phyloP scores from a whole-genome alignment of 1,140 invertebrate genomes.

The Brachionus paranguensis region DNA sequence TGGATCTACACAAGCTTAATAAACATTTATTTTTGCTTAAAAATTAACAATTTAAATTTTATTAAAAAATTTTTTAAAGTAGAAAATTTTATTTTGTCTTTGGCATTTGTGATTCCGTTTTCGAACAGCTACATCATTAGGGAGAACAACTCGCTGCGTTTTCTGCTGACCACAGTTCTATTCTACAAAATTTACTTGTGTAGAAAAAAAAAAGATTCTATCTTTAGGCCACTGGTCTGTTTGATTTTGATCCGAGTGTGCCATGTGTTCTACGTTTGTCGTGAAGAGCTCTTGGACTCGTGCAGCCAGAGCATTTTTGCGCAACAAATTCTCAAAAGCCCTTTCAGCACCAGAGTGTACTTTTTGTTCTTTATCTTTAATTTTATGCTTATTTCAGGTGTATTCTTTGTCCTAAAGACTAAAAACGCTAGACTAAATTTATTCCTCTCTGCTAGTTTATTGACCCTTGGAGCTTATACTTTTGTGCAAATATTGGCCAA shows the following conservation, averaged over 20 bases:
- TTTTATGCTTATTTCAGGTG: background rate
- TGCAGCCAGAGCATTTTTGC: background rate
- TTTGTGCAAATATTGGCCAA: background rate
- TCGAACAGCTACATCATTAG: constrained; percentile 11
- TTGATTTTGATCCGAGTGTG: background rate
- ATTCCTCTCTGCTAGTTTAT: background rate
- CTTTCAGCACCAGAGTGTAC: background rate
- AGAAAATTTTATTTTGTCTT: background rate
- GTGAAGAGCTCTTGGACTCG: background rate
- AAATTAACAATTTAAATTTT: background rate
- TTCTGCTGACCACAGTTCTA: background rate
- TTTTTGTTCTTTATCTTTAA: background rate
- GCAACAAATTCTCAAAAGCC: background rate
- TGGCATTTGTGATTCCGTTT: constrained; percentile 16
- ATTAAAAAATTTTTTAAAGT: background rate
- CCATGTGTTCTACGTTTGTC: constrained; percentile 30
- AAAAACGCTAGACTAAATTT: background rate
- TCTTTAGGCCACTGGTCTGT: background rate
- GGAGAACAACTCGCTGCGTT: constrained; percentile 16
- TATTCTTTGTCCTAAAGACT: background rate
- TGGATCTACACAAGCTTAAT: background rate
- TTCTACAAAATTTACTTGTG: background rate
- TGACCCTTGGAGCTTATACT: background rate
- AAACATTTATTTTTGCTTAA: background rate
- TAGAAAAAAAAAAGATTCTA: background rate